Percentiles rank a stretch among this genome's conserved stretches.
Evolutionary conservation across 2,113 vertebrate species (phyloP).

Genomic region (Indicator maculatus): DNA sequence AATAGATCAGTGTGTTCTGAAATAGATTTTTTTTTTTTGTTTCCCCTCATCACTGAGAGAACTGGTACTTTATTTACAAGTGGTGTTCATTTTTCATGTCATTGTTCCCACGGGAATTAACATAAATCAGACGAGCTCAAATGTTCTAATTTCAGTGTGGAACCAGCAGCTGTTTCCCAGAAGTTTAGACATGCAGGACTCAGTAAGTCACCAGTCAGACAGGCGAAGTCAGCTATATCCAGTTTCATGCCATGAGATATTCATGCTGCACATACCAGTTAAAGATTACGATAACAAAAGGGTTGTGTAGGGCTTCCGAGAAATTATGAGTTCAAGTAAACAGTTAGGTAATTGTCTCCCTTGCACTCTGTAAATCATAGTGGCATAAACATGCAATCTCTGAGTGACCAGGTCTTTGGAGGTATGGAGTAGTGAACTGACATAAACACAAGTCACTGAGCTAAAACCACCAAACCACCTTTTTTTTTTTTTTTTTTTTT

Average conservation of each 20-base stretch:
- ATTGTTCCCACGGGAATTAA: slow-evolving; percentile 73
- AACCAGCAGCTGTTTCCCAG: slow-evolving; percentile 82
- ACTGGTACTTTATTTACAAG: slow-evolving; percentile 75
- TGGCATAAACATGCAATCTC: slow-evolving; percentile 49
- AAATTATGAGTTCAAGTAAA: slow-evolving; percentile 66
- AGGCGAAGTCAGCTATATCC: slow-evolving; percentile 71
- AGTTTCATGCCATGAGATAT: slow-evolving; percentile 71
- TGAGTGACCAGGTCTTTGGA: slow-evolving; percentile 54
- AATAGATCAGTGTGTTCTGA: slow-evolving; percentile 51
- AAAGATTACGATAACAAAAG: slow-evolving; percentile 74
- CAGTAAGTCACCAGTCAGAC: slow-evolving; percentile 73
- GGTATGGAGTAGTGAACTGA: not conserved
- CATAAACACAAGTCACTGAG: slow-evolving; percentile 9
- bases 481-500: not conserved
- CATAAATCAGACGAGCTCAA: slow-evolving; percentile 80
- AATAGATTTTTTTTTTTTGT: not conserved
- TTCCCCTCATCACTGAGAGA: not conserved
- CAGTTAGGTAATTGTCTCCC: slow-evolving; percentile 72
- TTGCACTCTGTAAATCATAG: slow-evolving; percentile 65
- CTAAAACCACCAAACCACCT: not conserved
- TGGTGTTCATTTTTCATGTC: slow-evolving; percentile 78
- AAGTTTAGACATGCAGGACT: slow-evolving; percentile 73
- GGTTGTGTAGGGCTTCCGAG: slow-evolving; percentile 67
- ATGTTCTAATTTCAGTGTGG: slow-evolving; percentile 77
- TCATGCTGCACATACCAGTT: slow-evolving; percentile 46